These are phyloP conservation scores for Andrena bicolor DNA, from an alignment of 2,888 invertebrate species.

Conservation along the genomic window DNA sequence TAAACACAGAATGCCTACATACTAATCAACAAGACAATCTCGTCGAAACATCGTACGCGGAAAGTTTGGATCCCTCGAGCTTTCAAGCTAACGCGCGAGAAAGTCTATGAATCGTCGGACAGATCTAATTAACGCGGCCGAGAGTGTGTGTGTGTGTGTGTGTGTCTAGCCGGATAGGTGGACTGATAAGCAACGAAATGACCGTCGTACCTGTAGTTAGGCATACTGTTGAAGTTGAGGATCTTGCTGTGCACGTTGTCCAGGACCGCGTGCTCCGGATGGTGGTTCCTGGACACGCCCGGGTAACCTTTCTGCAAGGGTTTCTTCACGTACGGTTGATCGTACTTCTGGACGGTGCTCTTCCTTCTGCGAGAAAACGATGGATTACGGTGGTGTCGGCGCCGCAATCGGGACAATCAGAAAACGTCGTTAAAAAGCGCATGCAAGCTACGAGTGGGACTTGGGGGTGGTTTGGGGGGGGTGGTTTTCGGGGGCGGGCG, in stretches of 20 bases:
- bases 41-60: background rate
- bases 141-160: background rate
- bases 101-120: slow-evolving; percentile 14
- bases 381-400: slow-evolving; percentile 55
- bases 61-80: slow-evolving; percentile 3
- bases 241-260: slow-evolving; percentile 92
- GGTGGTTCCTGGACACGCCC: slow-evolving; percentile 89
- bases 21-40: background rate
- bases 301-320: slow-evolving; percentile 91
- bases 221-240: slow-evolving; percentile 91
- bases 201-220: slow-evolving; percentile 89
- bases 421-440: slow-evolving; percentile 78
- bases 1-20: background rate
- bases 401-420: slow-evolving; percentile 14
- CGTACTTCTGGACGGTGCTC: slow-evolving; percentile 95
- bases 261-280: slow-evolving; percentile 92
- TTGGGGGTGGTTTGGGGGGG: too few species aligned
- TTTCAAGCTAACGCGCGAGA: slow-evolving; percentile 22
- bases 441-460: slow-evolving; percentile 75
- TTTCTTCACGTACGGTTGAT: slow-evolving; percentile 94
- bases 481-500: background rate
- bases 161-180: slow-evolving; percentile 10
- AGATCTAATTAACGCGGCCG: slow-evolving; percentile 15
- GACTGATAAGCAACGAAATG: slow-evolving; percentile 53
- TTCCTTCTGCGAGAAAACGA: slow-evolving; percentile 89